Conservation (phyloP, 2,113 vertebrate species). For the Notiomystis cincta region DNA sequence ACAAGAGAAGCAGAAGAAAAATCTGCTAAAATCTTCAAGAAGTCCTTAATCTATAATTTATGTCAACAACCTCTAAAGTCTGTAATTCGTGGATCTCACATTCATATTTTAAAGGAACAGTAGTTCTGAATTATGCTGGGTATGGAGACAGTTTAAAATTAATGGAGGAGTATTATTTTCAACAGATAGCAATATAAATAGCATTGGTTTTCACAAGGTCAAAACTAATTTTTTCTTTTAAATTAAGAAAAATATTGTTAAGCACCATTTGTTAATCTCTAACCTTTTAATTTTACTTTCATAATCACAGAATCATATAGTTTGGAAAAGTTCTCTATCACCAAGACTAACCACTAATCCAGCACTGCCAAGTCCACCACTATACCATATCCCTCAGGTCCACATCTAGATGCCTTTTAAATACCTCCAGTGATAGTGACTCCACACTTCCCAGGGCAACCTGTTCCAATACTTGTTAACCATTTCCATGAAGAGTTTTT, state of each 20-base stretch:
- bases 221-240: not conserved
- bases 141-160: not conserved
- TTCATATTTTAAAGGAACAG: constrained; percentile 45
- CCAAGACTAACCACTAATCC: not conserved
- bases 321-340: not conserved
- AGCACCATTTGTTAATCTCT: not conserved
- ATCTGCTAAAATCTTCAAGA: not conserved
- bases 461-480: not conserved
- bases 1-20: not conserved
- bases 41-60: constrained; percentile 46
- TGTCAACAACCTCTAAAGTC: not conserved
- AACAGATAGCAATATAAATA: not conserved
- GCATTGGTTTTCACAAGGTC: not conserved
- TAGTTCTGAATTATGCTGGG: not conserved
- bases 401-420: not conserved
- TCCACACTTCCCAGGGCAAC: not conserved
- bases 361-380: not conserved
- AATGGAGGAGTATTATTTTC: not conserved
- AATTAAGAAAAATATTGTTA: not conserved
- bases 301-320: not conserved
- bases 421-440: not conserved
- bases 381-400: not conserved
- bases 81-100: not conserved
- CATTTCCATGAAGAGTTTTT: not conserved
- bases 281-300: not conserved